phyloP scores from a whole-genome alignment of 2,797 vertebrate genomes.

The Malurus splendens region DNA sequence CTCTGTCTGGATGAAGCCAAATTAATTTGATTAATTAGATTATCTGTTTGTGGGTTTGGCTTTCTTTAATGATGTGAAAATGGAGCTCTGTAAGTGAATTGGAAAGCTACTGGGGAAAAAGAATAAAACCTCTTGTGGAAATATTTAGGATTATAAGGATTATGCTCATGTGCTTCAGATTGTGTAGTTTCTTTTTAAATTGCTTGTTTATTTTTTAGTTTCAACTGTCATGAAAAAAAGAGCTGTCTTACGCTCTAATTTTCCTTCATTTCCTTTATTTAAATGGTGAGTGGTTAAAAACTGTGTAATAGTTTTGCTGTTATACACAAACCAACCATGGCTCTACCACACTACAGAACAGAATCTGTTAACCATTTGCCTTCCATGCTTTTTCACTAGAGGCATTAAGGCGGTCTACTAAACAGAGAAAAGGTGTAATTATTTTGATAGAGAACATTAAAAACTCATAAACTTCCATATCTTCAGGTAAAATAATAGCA shows the following conservation, averaged over 20 bases:
- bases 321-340: neutral
- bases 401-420: neutral
- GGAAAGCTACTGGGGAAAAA: constrained; percentile 31
- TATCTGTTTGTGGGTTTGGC: constrained; percentile 28
- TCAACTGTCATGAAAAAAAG: neutral
- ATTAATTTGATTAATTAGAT: constrained; percentile 46
- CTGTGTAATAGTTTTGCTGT: neutral
- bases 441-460: neutral
- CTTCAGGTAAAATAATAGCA: neutral
- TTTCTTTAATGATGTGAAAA: constrained; percentile 46
- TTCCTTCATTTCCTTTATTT: neutral
- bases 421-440: neutral
- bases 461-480: neutral
- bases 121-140: constrained; percentile 47
- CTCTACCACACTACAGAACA: neutral
- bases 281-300: neutral
- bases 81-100: constrained; percentile 43
- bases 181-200: constrained; percentile 17
- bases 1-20: constrained; percentile 18
- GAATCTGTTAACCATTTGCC: neutral
- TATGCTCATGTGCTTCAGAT: constrained; percentile 63
- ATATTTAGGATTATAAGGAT: constrained; percentile 52
- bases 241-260: neutral
- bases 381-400: neutral
- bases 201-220: constrained; percentile 19